Conservation (phyloP, 2,113 vertebrate species). For the Passer domesticus region DNA sequence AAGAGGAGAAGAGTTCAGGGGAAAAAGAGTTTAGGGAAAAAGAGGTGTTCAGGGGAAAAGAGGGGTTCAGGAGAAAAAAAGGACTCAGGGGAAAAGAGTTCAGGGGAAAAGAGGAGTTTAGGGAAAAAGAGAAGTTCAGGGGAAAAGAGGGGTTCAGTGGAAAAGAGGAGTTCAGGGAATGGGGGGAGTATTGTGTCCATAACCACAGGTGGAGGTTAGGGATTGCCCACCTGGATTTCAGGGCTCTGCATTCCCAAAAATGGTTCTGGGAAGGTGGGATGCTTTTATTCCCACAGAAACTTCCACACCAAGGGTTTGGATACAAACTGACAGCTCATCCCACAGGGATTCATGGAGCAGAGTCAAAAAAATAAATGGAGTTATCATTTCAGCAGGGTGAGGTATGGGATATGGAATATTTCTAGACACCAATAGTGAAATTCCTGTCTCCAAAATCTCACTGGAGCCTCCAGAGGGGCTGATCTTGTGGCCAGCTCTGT, state of each 20-base stretch:
- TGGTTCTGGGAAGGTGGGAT: not conserved
- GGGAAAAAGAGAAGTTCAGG: not conserved
- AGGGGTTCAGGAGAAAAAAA: not conserved
- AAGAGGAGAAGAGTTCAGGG: not conserved
- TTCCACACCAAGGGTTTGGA: not conserved
- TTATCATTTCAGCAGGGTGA: not conserved
- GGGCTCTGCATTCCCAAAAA: not conserved
- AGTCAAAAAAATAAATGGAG: not conserved
- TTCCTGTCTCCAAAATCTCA: not conserved
- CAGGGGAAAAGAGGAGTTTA: not conserved
- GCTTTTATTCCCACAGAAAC: not conserved
- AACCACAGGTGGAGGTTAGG: accelerated
- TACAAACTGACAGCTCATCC: not conserved
- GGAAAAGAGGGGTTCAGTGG: not conserved
- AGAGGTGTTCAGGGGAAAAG: not conserved
- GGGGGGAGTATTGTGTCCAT: not conserved
- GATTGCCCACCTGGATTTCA: not conserved
- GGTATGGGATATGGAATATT: not conserved
- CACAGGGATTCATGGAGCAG: accelerated
- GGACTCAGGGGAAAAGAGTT: not conserved
- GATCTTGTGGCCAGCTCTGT: not conserved
- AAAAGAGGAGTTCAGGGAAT: not conserved
- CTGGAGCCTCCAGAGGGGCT: not conserved
- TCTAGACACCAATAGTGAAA: not conserved
- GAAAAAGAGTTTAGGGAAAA: not conserved